These are phyloP conservation scores for Proisotoma minuta DNA, from an alignment of 2,888 invertebrate genomes.

Conservation along the genomic window DNA sequence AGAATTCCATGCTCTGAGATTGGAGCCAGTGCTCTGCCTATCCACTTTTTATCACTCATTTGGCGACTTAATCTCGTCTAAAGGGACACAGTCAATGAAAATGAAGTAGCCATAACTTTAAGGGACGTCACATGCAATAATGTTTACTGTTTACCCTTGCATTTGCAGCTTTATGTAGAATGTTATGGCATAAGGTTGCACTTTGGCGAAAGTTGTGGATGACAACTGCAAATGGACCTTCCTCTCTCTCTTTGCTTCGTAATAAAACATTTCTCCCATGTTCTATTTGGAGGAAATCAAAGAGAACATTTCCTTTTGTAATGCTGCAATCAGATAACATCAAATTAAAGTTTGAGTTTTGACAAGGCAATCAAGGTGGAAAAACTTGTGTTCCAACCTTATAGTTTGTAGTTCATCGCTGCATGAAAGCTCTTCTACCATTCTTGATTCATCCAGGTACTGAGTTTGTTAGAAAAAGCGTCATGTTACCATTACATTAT, in stretches of 20 bases:
- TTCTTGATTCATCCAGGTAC: constrained; percentile 10
- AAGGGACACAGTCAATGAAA: background rate
- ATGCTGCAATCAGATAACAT: constrained; percentile 22
- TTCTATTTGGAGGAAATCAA: constrained; percentile 45
- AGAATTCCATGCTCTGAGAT: constrained; percentile 44
- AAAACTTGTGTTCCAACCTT: constrained; percentile 5
- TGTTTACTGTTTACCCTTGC: constrained; percentile 36
- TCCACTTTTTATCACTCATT: constrained; percentile 42
- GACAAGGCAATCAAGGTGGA: background rate
- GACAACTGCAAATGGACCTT: constrained; percentile 32
- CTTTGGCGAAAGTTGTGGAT: constrained; percentile 40
- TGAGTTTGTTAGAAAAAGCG: too few relatives aligned
- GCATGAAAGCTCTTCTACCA: background rate
- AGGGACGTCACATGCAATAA: background rate
- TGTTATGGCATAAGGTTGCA: constrained; percentile 36
- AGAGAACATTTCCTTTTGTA: constrained; percentile 39
- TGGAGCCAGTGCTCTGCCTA: constrained; percentile 40
- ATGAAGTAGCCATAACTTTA: background rate
- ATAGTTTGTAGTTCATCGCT: constrained; percentile 18
- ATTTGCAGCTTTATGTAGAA: constrained; percentile 42
- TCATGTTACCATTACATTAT: too few relatives aligned
- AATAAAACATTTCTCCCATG: constrained; percentile 41
- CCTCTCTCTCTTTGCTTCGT: constrained; percentile 19
- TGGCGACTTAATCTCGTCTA: constrained; percentile 38
- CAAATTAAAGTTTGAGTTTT: background rate